Evolutionary conservation across 2,797 vertebrate species (phyloP).

Genomic region (Brachymystax lenok): DNA sequence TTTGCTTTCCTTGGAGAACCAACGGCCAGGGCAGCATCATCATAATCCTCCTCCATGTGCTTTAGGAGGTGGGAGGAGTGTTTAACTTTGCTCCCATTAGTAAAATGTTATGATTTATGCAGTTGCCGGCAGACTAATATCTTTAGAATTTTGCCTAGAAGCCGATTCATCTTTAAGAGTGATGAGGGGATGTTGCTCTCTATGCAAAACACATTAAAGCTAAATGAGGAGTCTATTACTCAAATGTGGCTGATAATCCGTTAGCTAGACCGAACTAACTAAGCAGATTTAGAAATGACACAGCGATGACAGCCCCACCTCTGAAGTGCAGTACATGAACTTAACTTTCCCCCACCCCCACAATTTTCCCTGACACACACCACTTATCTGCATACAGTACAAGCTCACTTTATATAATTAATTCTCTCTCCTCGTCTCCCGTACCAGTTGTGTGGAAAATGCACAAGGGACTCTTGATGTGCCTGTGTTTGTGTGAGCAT

Average conservation of each 20-base stretch:
- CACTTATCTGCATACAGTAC: slow-evolving; percentile 64
- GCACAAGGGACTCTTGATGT: slow-evolving; percentile 71
- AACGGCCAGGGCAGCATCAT: not conserved
- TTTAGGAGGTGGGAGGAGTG: slow-evolving; percentile 74
- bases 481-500: slow-evolving; percentile 68
- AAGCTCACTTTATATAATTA: slow-evolving; percentile 74
- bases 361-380: not conserved
- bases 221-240: slow-evolving; percentile 99
- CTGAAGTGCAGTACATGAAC: slow-evolving; percentile 38
- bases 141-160: slow-evolving; percentile 85
- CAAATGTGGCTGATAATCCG: slow-evolving; percentile 88
- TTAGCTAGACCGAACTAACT: slow-evolving; percentile 88
- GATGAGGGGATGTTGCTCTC: slow-evolving; percentile 93
- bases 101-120: slow-evolving; percentile 94
- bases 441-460: slow-evolving; percentile 32
- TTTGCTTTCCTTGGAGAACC: slow-evolving; percentile 28
- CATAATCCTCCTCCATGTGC: slow-evolving; percentile 36
- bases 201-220: slow-evolving; percentile 97
- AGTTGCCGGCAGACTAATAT: slow-evolving; percentile 89
- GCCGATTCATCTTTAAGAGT: slow-evolving; percentile 97
- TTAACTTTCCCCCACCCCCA: not conserved
- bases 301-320: slow-evolving; percentile 47
- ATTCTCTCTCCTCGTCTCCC: slow-evolving; percentile 49
- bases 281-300: slow-evolving; percentile 85
- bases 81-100: slow-evolving; percentile 89